These are phyloP conservation scores for Channa argus DNA, from an alignment of 2,113 vertebrate genomes.

Conservation along the genomic window DNA sequence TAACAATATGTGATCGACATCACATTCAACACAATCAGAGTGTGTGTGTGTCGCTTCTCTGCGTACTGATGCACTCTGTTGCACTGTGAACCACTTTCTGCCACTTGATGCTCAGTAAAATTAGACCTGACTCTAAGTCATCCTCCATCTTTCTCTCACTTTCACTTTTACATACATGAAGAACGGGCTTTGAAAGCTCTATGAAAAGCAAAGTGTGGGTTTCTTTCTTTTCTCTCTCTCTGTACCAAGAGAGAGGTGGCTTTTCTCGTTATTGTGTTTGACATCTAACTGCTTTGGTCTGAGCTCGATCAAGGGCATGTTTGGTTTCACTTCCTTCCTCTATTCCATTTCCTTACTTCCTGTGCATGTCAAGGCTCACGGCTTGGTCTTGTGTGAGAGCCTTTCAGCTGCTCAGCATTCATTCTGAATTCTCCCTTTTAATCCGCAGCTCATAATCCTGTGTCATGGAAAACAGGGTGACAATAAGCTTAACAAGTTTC, in stretches of 20 bases:
- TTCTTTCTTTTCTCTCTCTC: too few species aligned
- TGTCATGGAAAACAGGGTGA: constrained; percentile 27
- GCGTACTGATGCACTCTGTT: not conserved
- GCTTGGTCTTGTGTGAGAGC: constrained; percentile 18
- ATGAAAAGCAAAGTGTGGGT: constrained; percentile 5
- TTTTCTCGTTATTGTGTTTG: constrained; percentile 47
- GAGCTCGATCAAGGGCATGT: constrained; percentile 60
- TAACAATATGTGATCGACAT: too few species aligned
- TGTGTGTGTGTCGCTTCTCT: too few species aligned
- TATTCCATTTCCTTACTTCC: constrained; percentile 83
- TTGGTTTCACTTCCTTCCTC: constrained; percentile 85
- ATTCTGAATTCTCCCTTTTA: constrained; percentile 7
- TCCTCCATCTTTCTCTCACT: not conserved
- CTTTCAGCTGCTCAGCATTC: constrained; percentile 16
- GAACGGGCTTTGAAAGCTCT: not conserved
- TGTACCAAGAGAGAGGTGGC: not conserved
- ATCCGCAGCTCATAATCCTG: constrained; percentile 25
- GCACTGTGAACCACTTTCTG: constrained; percentile 4
- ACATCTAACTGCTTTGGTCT: constrained; percentile 42
- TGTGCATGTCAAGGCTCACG: constrained; percentile 53
- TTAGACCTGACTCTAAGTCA: constrained; percentile 17
- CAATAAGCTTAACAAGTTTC: constrained; percentile 9
- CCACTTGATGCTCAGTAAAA: constrained; percentile 14
- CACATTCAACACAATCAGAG: too few species aligned
- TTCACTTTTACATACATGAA: constrained; percentile 43